Percentiles rank a stretch among this genome's conserved stretches.
Evolutionary conservation across 2,888 invertebrate species (phyloP).

Genomic region (Sarcophaga rosellei): DNA sequence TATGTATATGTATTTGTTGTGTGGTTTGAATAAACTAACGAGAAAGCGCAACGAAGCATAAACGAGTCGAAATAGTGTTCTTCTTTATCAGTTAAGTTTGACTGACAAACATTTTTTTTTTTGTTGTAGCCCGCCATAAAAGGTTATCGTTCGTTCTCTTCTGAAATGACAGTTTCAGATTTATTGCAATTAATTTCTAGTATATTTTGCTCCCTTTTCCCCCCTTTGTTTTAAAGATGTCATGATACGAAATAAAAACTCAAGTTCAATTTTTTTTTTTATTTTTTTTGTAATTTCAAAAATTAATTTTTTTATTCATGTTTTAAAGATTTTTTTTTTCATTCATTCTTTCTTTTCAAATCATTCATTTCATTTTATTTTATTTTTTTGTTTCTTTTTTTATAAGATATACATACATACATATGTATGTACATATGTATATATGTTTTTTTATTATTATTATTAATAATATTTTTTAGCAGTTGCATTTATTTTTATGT

Average conservation of each 20-base stretch:
- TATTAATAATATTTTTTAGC: no score
- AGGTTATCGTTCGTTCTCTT: no score
- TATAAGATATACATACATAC: constrained; percentile 35
- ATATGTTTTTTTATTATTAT: constrained; percentile 9
- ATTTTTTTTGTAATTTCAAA: constrained; percentile 40
- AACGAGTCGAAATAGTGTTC: no score
- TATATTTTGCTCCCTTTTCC: neutral
- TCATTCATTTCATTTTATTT: constrained; percentile 34
- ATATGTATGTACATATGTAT: constrained; percentile 12
- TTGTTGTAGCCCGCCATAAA: no score
- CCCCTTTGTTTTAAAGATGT: neutral
- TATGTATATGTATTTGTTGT: no score
- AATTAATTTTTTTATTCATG: constrained; percentile 39
- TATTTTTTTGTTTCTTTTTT: constrained; percentile 24
- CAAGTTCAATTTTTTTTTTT: constrained; percentile 13
- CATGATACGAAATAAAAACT: constrained; percentile 28
- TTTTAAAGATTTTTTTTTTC: constrained; percentile 41
- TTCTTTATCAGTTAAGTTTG: no score
- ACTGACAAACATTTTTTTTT: no score
- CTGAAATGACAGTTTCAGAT: no score
- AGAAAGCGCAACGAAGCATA: no score
- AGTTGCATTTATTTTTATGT: constrained; percentile 14
- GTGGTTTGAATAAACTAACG: no score
- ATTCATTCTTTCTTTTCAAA: constrained; percentile 24
- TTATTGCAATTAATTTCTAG: no score